phyloP scores from a whole-genome alignment of 1,140 invertebrate species.

The Hycleus cichorii region DNA sequence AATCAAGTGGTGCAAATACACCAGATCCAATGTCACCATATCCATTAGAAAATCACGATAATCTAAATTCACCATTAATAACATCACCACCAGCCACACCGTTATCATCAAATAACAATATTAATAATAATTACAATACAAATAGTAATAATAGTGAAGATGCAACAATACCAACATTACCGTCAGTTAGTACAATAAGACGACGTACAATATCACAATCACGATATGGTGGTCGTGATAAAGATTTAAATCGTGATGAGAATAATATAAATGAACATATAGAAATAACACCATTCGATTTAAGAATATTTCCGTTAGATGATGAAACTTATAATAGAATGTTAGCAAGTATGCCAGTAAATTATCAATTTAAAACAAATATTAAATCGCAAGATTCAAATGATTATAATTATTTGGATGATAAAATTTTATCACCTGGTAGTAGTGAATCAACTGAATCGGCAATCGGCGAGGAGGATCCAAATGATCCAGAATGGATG shows the following conservation, averaged over 20 bases:
- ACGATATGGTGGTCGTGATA: slow-evolving; percentile 40
- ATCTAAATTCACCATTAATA: slow-evolving; percentile 44
- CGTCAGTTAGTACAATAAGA: slow-evolving; percentile 37
- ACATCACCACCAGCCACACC: slow-evolving; percentile 55
- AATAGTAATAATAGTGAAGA: slow-evolving; percentile 26
- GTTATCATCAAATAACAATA: slow-evolving; percentile 25
- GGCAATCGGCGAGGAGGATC: slow-evolving; percentile 61
- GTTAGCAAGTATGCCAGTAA: slow-evolving; percentile 59
- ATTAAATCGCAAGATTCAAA: slow-evolving; percentile 30
- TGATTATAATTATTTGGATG: slow-evolving; percentile 16
- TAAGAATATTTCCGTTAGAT: slow-evolving; percentile 63
- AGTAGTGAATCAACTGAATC: slow-evolving; percentile 56
- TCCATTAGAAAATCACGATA: slow-evolving; percentile 39
- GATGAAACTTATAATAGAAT: slow-evolving; percentile 65
- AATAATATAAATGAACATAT: slow-evolving; percentile 35
- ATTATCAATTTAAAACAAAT: slow-evolving; percentile 44
- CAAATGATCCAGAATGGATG: slow-evolving; percentile 75
- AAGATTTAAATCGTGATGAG: slow-evolving; percentile 33
- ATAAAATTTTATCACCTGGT: slow-evolving; percentile 26
- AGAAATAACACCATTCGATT: slow-evolving; percentile 59
- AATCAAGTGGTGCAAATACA: slow-evolving; percentile 64
- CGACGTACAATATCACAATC: slow-evolving; percentile 47
- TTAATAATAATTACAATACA: not conserved
- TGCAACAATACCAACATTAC: slow-evolving; percentile 30
- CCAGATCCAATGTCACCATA: slow-evolving; percentile 52